Evolutionary conservation across 1,140 invertebrate genomes (phyloP), one percentile per base, ranked within the genome.

Genomic region (Drosophila navojoa): DNA sequence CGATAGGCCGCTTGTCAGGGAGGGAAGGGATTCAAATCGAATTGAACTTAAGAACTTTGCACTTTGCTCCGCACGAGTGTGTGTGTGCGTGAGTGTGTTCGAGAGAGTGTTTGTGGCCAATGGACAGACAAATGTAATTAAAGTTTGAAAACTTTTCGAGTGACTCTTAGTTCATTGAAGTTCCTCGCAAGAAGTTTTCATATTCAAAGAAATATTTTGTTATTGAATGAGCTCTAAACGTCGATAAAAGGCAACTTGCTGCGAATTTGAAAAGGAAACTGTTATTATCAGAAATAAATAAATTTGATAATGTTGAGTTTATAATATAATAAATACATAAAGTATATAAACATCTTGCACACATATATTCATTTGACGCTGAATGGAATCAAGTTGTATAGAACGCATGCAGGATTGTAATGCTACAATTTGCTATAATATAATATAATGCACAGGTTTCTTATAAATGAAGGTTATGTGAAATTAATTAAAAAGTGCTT

Each of bases 51-150:
- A 40, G 16, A 68, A 73, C 57, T 73, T 73, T 55, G 54, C 15
- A 29, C 38, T 68, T 13, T 1, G 47, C 15, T 55, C 3, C 4
- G 19, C 22, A 11, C 42, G 35, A 35, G 10, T 25, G 27, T 38
- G 22, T 29, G 22, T 25, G 11, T 44, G 5, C 53, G 10, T 25
- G 16, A 27, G 22, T 29, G 22, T 25, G 11, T 44, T 3, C 53
- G 19, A 22, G 19, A 22, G 19, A 57, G 29, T 40, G 42, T 64
- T 32, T 42, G 40, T 19, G 19, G 53, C 32, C 32, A 57, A 52
- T 53, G 57, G 27, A 29, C 62, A 67, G 63, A 53, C 55, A 72
- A 72, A 67, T 67, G 62, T 72, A 72, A 72, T 72, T 72, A 72
- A 67, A 72, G 54, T 72, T 72, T 67, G 29, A 47, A 67, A 57